Conservation (phyloP, 1,140 invertebrate species). For the Zaprionus inermis region DNA sequence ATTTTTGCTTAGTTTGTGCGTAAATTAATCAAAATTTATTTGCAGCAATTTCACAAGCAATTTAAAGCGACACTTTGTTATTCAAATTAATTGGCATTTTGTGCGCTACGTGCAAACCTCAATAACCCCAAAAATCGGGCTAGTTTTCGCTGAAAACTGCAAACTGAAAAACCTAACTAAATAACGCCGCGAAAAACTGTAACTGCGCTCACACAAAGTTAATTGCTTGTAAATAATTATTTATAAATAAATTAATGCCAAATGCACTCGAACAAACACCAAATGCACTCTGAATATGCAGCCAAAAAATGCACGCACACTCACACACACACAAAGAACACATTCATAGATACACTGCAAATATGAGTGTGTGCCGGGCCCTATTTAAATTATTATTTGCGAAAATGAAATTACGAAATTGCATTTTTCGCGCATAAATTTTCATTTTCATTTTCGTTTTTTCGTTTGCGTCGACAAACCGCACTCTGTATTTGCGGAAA, state of each 20-base stretch:
- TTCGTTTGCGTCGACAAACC: slow-evolving; percentile 56
- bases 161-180: slow-evolving; percentile 38
- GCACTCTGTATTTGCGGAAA: slow-evolving; percentile 26
- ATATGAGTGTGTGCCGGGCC: slow-evolving; percentile 1
- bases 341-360: neutral
- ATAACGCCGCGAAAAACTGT: slow-evolving; percentile 42
- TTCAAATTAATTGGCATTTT: slow-evolving; percentile 49
- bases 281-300: slow-evolving; percentile 39
- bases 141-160: slow-evolving; percentile 8
- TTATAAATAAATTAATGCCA: slow-evolving; percentile 71
- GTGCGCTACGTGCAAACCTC: slow-evolving; percentile 26
- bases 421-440: slow-evolving; percentile 61
- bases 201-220: slow-evolving; percentile 46
- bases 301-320: neutral
- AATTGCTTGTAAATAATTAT: slow-evolving; percentile 83
- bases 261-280: slow-evolving; percentile 63
- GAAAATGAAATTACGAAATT: slow-evolving; percentile 71
- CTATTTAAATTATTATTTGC: slow-evolving; percentile 72
- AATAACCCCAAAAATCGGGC: slow-evolving; percentile 10
- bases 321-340: neutral
- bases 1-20: neutral
- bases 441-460: slow-evolving; percentile 6
- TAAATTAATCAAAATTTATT: slow-evolving; percentile 19
- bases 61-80: slow-evolving; percentile 28
- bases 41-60: slow-evolving; percentile 1